Base-by-base conservation (phyloP, 1,140 invertebrate species). In the Drosophila insularis region DNA sequence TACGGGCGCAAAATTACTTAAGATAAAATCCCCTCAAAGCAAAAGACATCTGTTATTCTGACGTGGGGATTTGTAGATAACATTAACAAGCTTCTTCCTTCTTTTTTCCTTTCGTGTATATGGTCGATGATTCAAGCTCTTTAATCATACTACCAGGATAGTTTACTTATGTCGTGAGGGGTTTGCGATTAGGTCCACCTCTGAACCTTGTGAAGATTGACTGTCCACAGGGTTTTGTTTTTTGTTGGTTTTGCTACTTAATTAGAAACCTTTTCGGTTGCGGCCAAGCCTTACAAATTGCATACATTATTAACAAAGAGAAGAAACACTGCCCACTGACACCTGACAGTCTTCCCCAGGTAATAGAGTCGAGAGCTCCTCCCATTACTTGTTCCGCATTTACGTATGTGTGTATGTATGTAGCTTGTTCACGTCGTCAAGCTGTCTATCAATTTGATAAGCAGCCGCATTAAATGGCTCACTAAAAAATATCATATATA, bases 401-500 rank as follows among this genome's bases (percentile, higher is more conserved):
- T 21, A 50, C 4, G 32, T 35, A 8, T 35, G 32, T 35, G 10
- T 35, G 8, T 35, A 35, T 35, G 32, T 35, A 11, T 50, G 72
- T 23, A 43, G 72, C 60, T 11, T 69, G 37, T 21, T 46, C 50
- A 61, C 62, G 80, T 63, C 72, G 68, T 72, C 66, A 37, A 37
- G 35, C 63, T 80, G 77, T 80, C 81, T 78, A 62, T 85, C 81
- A 85, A 80, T 65, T 85, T 85, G 81, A 85, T 85, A 85, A 85
- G 81, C 81, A 78, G 67, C 61, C 58, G 27, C 81, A 80, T 85
- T 85, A 85, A 85, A 60, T 46, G 63, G 54, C 63, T 43, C 50
- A 60, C 65, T 11, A 60, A 63, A 65, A 63, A 63, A 55, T 65
- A 32, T 37, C 62, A 40, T 63, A 66, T 63, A 74, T 78, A 67